Conservation (phyloP, 92 coral and sea anemone species). For the Heteractis magnifica region DNA sequence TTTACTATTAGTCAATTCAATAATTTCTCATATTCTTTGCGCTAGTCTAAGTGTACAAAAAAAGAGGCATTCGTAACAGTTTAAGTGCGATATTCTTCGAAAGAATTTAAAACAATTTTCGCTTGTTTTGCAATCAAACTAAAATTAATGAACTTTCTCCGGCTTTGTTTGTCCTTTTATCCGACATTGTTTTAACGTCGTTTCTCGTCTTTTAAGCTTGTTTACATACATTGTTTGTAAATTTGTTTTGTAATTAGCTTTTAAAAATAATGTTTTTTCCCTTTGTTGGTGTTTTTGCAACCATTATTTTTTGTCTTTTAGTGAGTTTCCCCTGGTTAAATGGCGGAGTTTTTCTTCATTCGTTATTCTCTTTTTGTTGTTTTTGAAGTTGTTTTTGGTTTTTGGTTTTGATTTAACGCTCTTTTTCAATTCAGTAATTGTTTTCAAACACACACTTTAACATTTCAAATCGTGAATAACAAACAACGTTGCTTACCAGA, state of each 20-base stretch:
- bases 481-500: no score
- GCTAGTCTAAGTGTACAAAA: no score
- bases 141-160: no score
- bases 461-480: background rate
- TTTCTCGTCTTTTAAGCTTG: background rate
- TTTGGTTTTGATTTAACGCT: no score
- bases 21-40: no score
- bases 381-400: background rate
- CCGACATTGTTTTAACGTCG: background rate
- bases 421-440: no score
- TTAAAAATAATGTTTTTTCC: background rate
- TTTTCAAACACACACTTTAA: background rate
- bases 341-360: background rate
- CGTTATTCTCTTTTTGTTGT: no score
- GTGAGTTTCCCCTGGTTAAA: background rate
- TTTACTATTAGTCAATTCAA: no score
- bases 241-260: background rate
- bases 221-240: background rate
- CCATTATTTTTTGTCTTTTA: background rate
- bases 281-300: background rate
- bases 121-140: background rate
- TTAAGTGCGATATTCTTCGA: no score
- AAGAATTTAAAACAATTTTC: no score
- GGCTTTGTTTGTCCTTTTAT: background rate
- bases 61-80: no score